Base-by-base conservation (phyloP, 2,797 vertebrate species). In the Phoeniculus purpureus region DNA sequence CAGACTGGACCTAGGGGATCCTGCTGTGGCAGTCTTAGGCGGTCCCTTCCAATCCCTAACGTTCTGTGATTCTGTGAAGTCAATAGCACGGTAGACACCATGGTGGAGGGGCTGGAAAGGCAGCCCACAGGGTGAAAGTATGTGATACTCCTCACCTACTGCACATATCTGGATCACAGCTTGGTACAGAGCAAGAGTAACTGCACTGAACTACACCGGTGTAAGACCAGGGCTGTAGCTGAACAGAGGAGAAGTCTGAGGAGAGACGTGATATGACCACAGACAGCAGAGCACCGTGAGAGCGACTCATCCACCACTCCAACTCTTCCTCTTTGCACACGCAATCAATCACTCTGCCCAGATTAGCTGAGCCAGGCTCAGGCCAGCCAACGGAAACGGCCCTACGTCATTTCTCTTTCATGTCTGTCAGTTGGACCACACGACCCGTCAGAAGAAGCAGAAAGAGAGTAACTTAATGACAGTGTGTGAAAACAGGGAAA, bases 381-480 rank as follows among this genome's bases (percentile, higher is more conserved):
- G 55, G 45, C 32, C 59, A 65, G 29, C 31, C 27, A 5, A 22
- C 15, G 37, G 62, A 91, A 95, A 77, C 2, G 4, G 59, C 47
- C 29, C 55, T 85, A 61, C 48, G 22, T 92, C 17, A 54, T 85
- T 94, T 70, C 65, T 86, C 34, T 84, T 85, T 66, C 75, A 20
- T 51, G 32, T 74, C 48, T 64, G 22, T 72, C 79, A 93, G 23
- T 66, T 76, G 70, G 61, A 48, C 59, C 62, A 59, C 62, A 45
- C 67, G 79, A 78, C 58, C 55, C 62, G n/a, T 32, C 64, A 91
- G 75, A 71, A 94, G 93, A 87, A 74, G 55, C 73, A 94, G 88
- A 89, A 92, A 87, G 94, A 72, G 79, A 71, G 71, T 94, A 95
- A 87, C 58, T 87, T 68, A 27, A 70, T 88, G 81, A 54, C 40